Percentiles rank a stretch among this genome's conserved stretches.
Evolutionary conservation across 2,797 vertebrate species (phyloP).

Genomic region (Meriones psammophilus): DNA sequence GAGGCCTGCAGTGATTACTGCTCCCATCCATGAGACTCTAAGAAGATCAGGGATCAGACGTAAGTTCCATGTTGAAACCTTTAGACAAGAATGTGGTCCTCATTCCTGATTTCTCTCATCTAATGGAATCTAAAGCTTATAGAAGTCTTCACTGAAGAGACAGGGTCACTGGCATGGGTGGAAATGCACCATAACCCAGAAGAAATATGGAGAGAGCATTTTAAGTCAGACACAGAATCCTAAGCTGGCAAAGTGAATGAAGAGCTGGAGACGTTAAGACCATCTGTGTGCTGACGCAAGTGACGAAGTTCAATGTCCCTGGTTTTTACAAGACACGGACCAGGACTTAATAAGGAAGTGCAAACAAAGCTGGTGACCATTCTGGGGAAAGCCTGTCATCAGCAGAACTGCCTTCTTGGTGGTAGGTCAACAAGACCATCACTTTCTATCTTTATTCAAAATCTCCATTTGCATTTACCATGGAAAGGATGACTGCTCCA

Average conservation of each 20-base stretch:
- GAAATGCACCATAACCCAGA: neutral
- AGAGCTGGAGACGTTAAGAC: neutral
- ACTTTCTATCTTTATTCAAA: neutral
- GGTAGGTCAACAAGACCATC: neutral
- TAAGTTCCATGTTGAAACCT: neutral
- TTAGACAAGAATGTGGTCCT: neutral
- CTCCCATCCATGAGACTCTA: neutral
- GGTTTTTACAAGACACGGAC: neutral
- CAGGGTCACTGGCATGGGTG: neutral
- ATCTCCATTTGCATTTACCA: slow-evolving; percentile 2
- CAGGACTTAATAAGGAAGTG: neutral
- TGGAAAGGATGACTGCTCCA: neutral
- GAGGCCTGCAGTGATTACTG: no score
- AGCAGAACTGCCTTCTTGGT: neutral
- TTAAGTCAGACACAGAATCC: neutral
- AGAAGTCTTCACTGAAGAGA: neutral
- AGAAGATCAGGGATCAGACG: neutral
- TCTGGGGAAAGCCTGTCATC: neutral
- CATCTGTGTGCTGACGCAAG: neutral
- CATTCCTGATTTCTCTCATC: neutral
- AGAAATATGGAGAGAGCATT: neutral
- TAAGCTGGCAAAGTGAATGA: neutral
- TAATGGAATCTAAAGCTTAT: neutral
- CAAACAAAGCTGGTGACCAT: neutral
- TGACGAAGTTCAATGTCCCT: neutral